Percentiles rank a stretch among this genome's conserved stretches.
Evolutionary conservation across 35 echinoderm and acorn worm species (phyloP).

Genomic region (Lytechinus pictus): DNA sequence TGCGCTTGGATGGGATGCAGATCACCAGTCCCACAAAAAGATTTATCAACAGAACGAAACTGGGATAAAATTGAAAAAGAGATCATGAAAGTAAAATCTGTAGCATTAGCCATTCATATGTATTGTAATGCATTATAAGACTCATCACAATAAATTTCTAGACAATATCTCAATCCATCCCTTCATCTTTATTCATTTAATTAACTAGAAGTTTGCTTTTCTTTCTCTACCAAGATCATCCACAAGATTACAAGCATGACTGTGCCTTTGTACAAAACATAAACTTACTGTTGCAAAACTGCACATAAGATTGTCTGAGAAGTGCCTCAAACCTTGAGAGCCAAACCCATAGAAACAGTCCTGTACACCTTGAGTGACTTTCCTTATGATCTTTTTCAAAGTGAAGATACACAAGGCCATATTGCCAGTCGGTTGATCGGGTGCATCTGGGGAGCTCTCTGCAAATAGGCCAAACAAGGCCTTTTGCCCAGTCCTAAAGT

Average conservation of each 20-base stretch:
- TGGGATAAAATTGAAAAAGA: not conserved
- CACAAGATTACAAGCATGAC: not conserved
- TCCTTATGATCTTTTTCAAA: constrained; percentile 49
- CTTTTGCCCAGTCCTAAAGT: not conserved
- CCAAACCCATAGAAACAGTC: constrained; percentile 57
- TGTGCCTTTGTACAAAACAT: not conserved
- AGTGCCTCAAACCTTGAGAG: constrained; percentile 56
- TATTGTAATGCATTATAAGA: not conserved
- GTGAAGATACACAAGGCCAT: constrained; percentile 72
- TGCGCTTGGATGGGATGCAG: constrained; percentile 76
- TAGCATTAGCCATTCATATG: not conserved
- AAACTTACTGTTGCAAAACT: constrained; percentile 18
- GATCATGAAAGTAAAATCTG: not conserved
- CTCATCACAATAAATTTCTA: too few relatives aligned
- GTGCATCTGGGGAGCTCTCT: constrained; percentile 59
- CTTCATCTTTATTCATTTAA: not conserved
- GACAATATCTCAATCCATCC: not conserved
- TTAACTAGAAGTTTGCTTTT: not conserved
- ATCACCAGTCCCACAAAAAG: constrained; percentile 83
- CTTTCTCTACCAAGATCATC: not conserved
- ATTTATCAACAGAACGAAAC: constrained; percentile 8
- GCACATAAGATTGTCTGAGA: constrained; percentile 7
- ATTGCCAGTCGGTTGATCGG: constrained; percentile 15
- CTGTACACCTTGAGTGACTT: constrained; percentile 52
- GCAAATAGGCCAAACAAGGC: constrained; percentile 67